Base-by-base conservation (phyloP, 2,113 vertebrate species). In the Leptobrachium ailaonicum region DNA sequence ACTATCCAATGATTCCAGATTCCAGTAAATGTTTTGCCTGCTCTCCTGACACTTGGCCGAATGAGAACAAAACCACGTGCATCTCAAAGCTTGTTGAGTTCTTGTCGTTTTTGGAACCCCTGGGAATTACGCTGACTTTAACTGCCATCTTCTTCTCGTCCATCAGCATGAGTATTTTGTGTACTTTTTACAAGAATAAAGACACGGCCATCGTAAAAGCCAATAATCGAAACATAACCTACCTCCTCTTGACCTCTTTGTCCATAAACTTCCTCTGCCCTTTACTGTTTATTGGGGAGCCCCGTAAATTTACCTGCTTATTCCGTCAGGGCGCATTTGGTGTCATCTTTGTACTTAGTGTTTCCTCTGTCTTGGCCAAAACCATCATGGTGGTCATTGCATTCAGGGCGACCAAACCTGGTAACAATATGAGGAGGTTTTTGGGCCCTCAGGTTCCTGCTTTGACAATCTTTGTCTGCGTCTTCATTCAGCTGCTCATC, bases 401-500 rank as follows among this genome's bases (percentile, higher is more conserved):
- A 4, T 83, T 85, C 54, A 77, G 56, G 40, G 80, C 80, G 45
- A 79, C 50, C 10, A 79, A 60, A 32, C 80, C 80, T 43, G 67
- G 71, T 11, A 71, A 71, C 43, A 75, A 71, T 6, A 79, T 84
- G 67, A 72, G 41, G 41, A 81, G 41, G 54, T 79, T 66, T 50
- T 2, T 82, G 9, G 75, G 75, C 32, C 68, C 76, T 2, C 54
- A 40, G 4, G 40, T 76, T 2, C 75, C 75, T 20, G 41, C 40
- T 14, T 42, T 68, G n/a, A 69, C 40, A 10, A 41, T 77, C 2
- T 56, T 42, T 0, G 44, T 32, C 32, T 77, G 53, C 40, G 62
- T 66, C 47, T 63, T 86, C 0, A 20, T 86, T 66, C 85, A 88
- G 43, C 66, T 83, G 47, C 0, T 80, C 0, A 82, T 88, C 12